Evolutionary conservation across 2,113 vertebrate species (phyloP).

Genomic region (Lipotes vexillifer): DNA sequence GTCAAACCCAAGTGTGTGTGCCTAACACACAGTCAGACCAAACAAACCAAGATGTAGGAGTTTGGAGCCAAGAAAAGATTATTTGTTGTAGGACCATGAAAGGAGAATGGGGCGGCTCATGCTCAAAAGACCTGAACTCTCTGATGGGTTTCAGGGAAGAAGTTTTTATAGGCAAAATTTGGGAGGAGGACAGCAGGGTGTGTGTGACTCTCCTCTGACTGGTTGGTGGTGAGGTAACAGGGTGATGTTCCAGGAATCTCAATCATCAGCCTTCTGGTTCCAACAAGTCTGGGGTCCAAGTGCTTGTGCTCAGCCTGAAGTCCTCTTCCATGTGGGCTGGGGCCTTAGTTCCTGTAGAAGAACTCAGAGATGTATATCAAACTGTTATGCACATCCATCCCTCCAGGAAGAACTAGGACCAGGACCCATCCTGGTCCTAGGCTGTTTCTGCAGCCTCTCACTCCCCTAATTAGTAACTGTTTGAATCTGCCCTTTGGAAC

Average conservation of each 20-base stretch:
- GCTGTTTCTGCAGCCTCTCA: not conserved
- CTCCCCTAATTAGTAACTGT: not conserved
- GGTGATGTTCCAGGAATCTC: not conserved
- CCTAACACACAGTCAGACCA: not conserved
- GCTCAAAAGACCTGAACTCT: not conserved
- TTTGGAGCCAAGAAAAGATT: not conserved
- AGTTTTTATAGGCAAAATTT: not conserved
- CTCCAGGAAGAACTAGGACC: not conserved
- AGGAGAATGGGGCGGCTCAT: not conserved
- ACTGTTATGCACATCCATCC: not conserved
- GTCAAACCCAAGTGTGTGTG: too few species aligned
- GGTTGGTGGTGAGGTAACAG: not conserved
- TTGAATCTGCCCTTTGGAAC: not conserved
- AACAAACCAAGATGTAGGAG: not conserved
- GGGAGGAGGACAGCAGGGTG: not conserved
- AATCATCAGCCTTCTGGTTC: not conserved
- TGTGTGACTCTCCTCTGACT: not conserved
- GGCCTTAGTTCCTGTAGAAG: not conserved
- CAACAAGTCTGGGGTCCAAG: not conserved
- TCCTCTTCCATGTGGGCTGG: not conserved
- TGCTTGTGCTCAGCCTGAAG: not conserved
- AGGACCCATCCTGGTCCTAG: not conserved
- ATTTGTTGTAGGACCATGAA: not conserved
- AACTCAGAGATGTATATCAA: not conserved
- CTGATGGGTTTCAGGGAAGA: not conserved